Evolutionary conservation across 2,113 vertebrate species (phyloP), one percentile per base, ranked within the genome.

Genomic region (Haemorhous mexicanus): DNA sequence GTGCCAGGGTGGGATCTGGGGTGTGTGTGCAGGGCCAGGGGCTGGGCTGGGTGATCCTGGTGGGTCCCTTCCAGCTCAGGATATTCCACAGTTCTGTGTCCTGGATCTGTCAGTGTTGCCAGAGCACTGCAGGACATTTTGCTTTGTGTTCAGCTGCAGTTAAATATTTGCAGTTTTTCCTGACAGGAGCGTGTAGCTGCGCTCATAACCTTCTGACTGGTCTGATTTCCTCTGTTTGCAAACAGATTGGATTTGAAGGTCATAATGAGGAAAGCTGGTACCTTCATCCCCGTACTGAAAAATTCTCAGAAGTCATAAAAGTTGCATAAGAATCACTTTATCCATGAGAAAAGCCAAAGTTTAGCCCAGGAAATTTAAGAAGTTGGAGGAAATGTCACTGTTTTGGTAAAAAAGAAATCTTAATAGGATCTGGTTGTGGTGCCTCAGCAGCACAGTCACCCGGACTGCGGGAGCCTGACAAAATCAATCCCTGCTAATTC

Each of bases 161-260:
- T 30, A 53, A 72, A 79, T 70, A 62, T 62, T 94, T 53, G 50
- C 63, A 19, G 7, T 46, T 86, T 76, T 64, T 32, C 37, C 74
- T 91, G 78, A n/a, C 4, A 3, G 74, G 50, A 32, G 8, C 0
- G 0, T 15, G 37, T n/a, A 27, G 66, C 9, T 0, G n/a, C 0
- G 0, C 35, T 77, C 41, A 62, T 30, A 22, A 44, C 17, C 44
- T 17, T 33, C 6, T 53, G 69, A n/a, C 62, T 46, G 37, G 8
- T 35, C 66, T 82, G 63, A 46, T 78, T 87, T 69, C 26, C 58
- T 89, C 39, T 73, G 23, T 87, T 85, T 88, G 63, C 84, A 39
- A 87, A 73, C 35, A 61, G 72, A 83, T 93, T 86, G 59, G 39
- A 84, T 61, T 76, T 81, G 63, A 91, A 75, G 68, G 68, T 37